These are phyloP conservation scores for Epinotia demarniana DNA, from an alignment of 2,888 invertebrate species.

Conservation along the genomic window DNA sequence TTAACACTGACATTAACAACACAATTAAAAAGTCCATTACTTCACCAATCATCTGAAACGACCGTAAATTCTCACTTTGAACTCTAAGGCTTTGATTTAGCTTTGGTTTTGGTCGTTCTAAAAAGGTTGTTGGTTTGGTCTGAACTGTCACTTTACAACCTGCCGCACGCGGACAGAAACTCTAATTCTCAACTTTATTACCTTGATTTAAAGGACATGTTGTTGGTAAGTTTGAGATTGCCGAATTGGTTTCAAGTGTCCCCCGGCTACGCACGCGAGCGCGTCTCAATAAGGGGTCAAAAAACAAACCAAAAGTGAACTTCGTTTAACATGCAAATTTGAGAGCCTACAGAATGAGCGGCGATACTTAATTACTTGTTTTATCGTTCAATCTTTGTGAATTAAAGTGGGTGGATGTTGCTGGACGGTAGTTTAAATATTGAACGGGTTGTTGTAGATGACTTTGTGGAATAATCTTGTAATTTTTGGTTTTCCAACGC, in stretches of 20 bases:
- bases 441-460: not conserved
- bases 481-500: not conserved
- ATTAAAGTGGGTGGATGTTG: conserved; percentile 68
- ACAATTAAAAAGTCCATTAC: conserved; percentile 82
- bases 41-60: conserved; percentile 20
- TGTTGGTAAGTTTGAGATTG: conserved; percentile 44
- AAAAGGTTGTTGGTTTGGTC: conserved; percentile 12
- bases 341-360: conserved; percentile 83
- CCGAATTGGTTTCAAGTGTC: conserved; percentile 54
- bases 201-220: conserved; percentile 49
- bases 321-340: conserved; percentile 86
- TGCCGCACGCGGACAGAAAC: conserved; percentile 30
- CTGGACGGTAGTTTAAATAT: conserved; percentile 49
- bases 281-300: conserved; percentile 79
- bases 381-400: conserved; percentile 80
- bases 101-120: conserved; percentile 5
- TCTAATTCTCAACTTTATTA: conserved; percentile 55
- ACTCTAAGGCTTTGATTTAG: conserved; percentile 9
- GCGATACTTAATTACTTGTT: conserved; percentile 84
- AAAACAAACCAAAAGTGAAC: conserved; percentile 78
- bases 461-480: not conserved
- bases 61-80: not conserved
- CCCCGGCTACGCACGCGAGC: conserved; percentile 74
- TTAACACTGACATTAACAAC: conserved; percentile 81
- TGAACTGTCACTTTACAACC: conserved; percentile 50